Base-by-base conservation (phyloP, 2,888 invertebrate genomes). In the Microplitis deprimator region DNA sequence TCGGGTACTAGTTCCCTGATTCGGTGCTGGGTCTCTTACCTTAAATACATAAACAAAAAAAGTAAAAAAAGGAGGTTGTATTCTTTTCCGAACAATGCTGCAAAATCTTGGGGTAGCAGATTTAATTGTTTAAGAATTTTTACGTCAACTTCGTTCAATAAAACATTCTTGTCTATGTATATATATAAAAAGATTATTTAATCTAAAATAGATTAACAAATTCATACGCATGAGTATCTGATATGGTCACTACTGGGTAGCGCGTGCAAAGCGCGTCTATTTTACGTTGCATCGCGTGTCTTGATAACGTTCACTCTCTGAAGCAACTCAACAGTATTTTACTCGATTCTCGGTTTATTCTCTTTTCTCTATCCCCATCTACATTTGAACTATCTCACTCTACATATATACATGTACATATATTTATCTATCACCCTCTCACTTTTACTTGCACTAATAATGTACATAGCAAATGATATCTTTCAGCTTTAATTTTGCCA, bases 271-370 rank as follows among this genome's bases (percentile, higher is more conserved):
- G 61, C 77, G 70, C 77, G 74, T 74, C 74, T 75, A 77, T 77
- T 77, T 77, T 87, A 87, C 86, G 84, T 84, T 84, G 85, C 85
- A 83, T 88, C 87, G 88, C 88, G 87, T 89, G 88, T 85, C 81
- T 84, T 87, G 88, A 89, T 88, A 88, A 88, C 85, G 83, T 84
- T 82, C 50, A 5, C 10, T 50, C 79, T 76, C 78, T 74, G 79
- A 77, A 82, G 81, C 82, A 82, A 81, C 83, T 81, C 82, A 82
- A 83, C 83, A 80, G 83, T 89, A 87, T 87, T 89, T 89, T 87
- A 89, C 87, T 65, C 6, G 65, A 20, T 65, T 84, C 86, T 86
- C 84, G 84, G 85, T 83, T 84, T 84, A 86, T 82, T 79, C 81
- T 83, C 77, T 73, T 64, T 65, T 17, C 67, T 62, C 60, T 41